These are phyloP conservation scores for Anableps anableps DNA, from an alignment of 2,797 vertebrate genomes.

Conservation along the genomic window DNA sequence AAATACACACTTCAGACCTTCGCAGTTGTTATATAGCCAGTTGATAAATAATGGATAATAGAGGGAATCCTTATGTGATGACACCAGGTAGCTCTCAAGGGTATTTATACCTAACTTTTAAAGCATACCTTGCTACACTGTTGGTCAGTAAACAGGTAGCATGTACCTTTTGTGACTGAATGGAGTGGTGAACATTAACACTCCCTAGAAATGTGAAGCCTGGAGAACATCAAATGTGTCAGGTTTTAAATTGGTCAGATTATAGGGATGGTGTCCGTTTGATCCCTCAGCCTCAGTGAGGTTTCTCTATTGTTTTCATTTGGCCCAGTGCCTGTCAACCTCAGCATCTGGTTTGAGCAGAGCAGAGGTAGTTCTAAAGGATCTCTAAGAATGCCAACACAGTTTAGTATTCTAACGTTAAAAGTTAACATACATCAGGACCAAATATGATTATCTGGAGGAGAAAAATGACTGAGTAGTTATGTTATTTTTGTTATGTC, in stretches of 20 bases:
- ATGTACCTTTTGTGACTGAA: background rate
- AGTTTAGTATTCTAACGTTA: background rate
- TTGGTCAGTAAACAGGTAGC: background rate
- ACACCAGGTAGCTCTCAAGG: background rate
- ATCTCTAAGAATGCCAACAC: too few species aligned
- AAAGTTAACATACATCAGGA: background rate
- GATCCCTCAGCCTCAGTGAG: background rate
- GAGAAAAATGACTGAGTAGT: background rate
- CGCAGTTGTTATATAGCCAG: background rate
- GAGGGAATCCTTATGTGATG: background rate
- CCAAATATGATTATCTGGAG: background rate
- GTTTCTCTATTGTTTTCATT: background rate
- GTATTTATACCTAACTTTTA: background rate
- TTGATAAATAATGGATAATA: background rate
- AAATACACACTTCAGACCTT: background rate
- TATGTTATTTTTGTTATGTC: background rate
- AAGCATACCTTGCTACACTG: background rate
- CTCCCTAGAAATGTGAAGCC: background rate
- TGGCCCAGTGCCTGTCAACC: background rate
- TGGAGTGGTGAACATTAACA: background rate
- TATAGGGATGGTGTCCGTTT: background rate
- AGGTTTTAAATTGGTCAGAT: background rate
- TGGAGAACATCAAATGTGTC: background rate
- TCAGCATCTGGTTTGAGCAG: background rate
- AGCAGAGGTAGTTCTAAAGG: background rate